These are phyloP conservation scores for Tretioscincus oriximinensis DNA, from an alignment of 2,113 vertebrate genomes.

Conservation along the genomic window DNA sequence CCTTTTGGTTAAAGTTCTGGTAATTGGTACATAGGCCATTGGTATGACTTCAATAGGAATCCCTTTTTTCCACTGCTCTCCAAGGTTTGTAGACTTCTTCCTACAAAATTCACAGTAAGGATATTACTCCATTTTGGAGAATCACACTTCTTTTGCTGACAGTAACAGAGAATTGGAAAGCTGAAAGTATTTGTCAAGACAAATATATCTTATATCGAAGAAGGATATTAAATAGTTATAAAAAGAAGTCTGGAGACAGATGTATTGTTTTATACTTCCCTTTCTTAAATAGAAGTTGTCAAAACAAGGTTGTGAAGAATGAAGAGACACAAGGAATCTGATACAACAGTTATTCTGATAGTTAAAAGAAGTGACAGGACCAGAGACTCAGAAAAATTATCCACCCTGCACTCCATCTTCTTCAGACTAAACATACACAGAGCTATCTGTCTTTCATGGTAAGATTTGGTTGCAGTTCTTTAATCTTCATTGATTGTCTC, in stretches of 20 bases:
- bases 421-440: too few species aligned
- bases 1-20: slow-evolving; percentile 76
- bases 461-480: too few species aligned
- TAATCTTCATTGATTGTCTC: too few species aligned
- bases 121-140: background rate
- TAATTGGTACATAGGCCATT: slow-evolving; percentile 91
- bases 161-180: background rate
- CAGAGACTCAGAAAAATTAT: too few species aligned
- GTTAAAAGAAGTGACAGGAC: too few species aligned
- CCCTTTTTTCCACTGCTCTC: slow-evolving; percentile 95
- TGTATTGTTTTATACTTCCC: background rate
- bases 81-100: slow-evolving; percentile 88
- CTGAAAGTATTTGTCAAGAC: background rate
- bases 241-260: background rate
- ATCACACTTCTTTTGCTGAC: background rate
- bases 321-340: too few species aligned
- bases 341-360: too few species aligned
- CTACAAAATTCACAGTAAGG: slow-evolving; percentile 63
- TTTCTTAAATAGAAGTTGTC: background rate
- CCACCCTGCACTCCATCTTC: too few species aligned
- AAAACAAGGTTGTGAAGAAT: too few species aligned
- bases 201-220: background rate
- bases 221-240: background rate
- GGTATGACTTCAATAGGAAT: slow-evolving; percentile 95
- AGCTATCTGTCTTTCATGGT: too few species aligned